Evolutionary conservation across 2,888 invertebrate species (phyloP), one percentile per base, ranked within the genome.

Genomic region (Formica aserva): DNA sequence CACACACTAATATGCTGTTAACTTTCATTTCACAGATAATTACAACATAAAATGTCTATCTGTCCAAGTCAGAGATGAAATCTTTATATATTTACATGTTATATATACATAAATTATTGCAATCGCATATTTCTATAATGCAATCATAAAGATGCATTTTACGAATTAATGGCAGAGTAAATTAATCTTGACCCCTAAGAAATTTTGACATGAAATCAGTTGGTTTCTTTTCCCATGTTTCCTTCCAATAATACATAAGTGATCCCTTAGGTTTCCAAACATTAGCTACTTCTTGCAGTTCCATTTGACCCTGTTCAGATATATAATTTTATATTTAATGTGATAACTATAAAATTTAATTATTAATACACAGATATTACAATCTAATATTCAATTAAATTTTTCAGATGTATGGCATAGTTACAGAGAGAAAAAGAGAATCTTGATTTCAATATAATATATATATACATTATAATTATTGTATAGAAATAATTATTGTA

Each of bases 201-300:
- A 99, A 99, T 95, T 99, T 99, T 0, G 98, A 97, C 38, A 99
- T 95, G 95, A 99, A 99, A 95, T 98, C 98, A 91, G 97, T 97
- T 32, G 98, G 98, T 94, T 98, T 98, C 1, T 97, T 97, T 89
- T 98, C 97, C 76, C 96, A 96, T 0, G 98, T 97, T 72, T 98
- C 98, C 93, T 97, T 97, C 95, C 98, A 99, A 94, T 97, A 98
- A 82, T 95, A 94, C 99, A 99, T 98, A 35, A 99, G 95, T 93
- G 98, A 98, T 15, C 97, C 97, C 89, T 97, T 97, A 92, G 98
- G 98, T 94, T 98, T 98, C 98, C 98, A 99, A 81, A 97, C 96
- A 88, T 97, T 96, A 0, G 97, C 97, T 0, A 97, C 96, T 95
- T 99, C 99, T 93, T 98, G 97, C 32, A 99, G 95, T 92, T 99